Evolutionary conservation across 2,797 vertebrate genomes (phyloP).

Genomic region (Schizopygopsis malacanthus): DNA sequence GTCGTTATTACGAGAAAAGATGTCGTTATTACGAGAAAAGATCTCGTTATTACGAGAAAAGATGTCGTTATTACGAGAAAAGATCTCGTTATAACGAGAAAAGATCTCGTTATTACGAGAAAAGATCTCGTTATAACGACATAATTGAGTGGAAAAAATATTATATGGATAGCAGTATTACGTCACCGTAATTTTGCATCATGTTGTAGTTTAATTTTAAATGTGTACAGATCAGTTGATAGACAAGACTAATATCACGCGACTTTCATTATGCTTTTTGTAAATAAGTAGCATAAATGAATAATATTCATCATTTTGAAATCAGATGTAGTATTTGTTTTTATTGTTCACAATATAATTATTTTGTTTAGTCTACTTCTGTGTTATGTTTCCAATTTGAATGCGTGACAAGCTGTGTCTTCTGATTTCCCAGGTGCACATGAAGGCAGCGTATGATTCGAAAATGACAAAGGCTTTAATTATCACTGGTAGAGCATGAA

Average conservation of each 20-base stretch:
- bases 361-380: neutral
- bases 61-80: too few relatives aligned
- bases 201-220: neutral
- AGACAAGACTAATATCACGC: too few relatives aligned
- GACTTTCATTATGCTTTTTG: neutral
- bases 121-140: too few relatives aligned
- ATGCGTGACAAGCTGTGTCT: neutral
- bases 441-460: conserved; percentile 4
- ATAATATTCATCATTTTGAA: neutral
- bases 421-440: neutral
- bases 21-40: too few relatives aligned
- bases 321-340: neutral
- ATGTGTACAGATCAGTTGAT: too few relatives aligned
- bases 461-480: conserved; percentile 14
- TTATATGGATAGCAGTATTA: too few relatives aligned
- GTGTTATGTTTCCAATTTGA: neutral
- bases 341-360: conserved; percentile 4
- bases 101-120: too few relatives aligned
- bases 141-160: too few relatives aligned
- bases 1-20: too few relatives aligned
- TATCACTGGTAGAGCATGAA: neutral
- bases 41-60: too few relatives aligned
- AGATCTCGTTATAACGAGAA: too few relatives aligned
- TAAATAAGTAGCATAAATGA: neutral
- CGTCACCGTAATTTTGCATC: too few relatives aligned